Percentiles rank a stretch among this genome's conserved stretches.
phyloP scores from a whole-genome alignment of 2,888 invertebrate species.

The Lithophane semibrunnea region DNA sequence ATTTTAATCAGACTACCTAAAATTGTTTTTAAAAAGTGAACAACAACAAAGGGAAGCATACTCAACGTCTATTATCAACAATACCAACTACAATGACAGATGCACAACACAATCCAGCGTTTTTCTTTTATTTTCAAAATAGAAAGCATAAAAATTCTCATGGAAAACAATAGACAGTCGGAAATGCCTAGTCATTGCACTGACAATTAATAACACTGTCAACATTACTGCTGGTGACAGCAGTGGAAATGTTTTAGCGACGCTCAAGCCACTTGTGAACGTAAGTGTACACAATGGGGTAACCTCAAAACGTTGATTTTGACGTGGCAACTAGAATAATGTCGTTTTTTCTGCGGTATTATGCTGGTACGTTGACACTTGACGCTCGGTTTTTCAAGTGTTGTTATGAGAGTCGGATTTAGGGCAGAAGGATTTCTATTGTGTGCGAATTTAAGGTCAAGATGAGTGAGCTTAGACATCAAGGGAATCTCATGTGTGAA shows the following conservation, averaged over 20 bases:
- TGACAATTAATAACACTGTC: conserved; percentile 66
- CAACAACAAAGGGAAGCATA: background rate
- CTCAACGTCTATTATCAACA: background rate
- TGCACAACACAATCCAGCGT: background rate
- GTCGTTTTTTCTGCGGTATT: conserved; percentile 19
- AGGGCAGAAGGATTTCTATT: conserved; percentile 30
- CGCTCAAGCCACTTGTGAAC: conserved; percentile 45
- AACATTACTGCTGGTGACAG: conserved; percentile 55
- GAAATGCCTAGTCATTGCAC: conserved; percentile 58
- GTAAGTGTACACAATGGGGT: conserved; percentile 42
- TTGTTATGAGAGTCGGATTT: conserved; percentile 20
- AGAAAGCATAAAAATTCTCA: conserved; percentile 32
- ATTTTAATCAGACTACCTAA: background rate
- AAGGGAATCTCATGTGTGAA: conserved; percentile 18
- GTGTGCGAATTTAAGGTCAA: conserved; percentile 23
- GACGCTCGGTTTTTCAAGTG: conserved; percentile 33
- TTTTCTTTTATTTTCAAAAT: conserved; percentile 22
- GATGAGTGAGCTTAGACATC: conserved; percentile 27
- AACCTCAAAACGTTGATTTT: conserved; percentile 58
- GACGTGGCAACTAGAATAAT: conserved; percentile 40
- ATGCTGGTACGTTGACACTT: conserved; percentile 34
- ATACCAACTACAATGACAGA: background rate
- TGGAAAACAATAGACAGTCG: conserved; percentile 47
- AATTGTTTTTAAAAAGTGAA: background rate
- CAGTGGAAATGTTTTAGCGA: conserved; percentile 59